Evolutionary conservation across 1,140 invertebrate species (phyloP).

Genomic region (Idris sp.): DNA sequence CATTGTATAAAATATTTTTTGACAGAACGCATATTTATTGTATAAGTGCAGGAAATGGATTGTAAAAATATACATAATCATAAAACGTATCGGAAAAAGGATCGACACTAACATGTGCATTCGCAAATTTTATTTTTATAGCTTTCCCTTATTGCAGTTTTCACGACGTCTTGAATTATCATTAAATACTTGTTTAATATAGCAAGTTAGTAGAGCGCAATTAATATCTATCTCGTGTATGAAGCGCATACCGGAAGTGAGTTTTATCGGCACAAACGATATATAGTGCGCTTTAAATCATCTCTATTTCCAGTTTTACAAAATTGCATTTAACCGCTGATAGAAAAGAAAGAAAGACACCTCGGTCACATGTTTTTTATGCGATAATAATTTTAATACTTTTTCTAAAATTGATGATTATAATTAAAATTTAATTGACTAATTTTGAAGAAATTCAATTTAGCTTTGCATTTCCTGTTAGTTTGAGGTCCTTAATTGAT

Average conservation of each 20-base stretch:
- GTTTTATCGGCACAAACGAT: constrained; percentile 62
- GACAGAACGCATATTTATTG: too few relatives aligned
- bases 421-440: too few relatives aligned
- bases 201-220: constrained; percentile 60
- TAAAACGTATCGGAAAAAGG: constrained; percentile 30
- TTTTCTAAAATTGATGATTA: too few relatives aligned
- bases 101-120: constrained; percentile 18
- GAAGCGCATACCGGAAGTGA: constrained; percentile 56
- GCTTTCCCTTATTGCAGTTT: constrained; percentile 54
- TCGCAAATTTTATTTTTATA: constrained; percentile 42
- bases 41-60: too few relatives aligned
- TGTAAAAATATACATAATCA: too few relatives aligned
- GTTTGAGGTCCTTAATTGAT: too few relatives aligned
- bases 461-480: too few relatives aligned
- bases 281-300: constrained; percentile 59
- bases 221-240: constrained; percentile 56
- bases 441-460: too few relatives aligned
- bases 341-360: neutral
- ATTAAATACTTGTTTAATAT: constrained; percentile 59
- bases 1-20: too few relatives aligned
- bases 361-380: too few relatives aligned
- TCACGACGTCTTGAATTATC: constrained; percentile 45
- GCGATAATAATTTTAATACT: too few relatives aligned
- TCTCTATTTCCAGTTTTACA: constrained; percentile 38
- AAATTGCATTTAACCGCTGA: constrained; percentile 33